Base-by-base conservation (phyloP, 2,888 invertebrate species). In the Ptychoptera albimana region DNA sequence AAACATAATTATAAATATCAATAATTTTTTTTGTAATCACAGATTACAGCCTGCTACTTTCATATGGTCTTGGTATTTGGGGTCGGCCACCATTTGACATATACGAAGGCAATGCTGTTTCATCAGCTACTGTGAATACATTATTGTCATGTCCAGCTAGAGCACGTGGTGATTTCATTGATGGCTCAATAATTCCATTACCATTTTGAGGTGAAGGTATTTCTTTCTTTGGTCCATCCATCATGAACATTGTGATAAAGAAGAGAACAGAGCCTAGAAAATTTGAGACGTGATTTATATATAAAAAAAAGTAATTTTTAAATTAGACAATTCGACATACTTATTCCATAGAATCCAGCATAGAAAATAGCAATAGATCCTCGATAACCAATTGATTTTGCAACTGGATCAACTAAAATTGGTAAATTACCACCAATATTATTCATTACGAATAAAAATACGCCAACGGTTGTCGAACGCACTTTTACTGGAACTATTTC, bases 381-480 rank as follows among this genome's bases (percentile, higher is more conserved):
- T 51, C 87, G 70, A 63, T 85, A 89, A 8, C 87, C 86, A 47
- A 87, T 79, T 2, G 74, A 71, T 61, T 83, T 82, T 43, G 86
- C 77, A 2, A 88, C 78, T 0, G 88, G 88, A 61, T 88, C 87
- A 2, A 89, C 85, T 8, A 87, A 69, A 55, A 89, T 87, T 29
- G 89, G 89, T 54, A 89, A 68, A 64, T 89, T 89, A 32, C 89
- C 89, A 7, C 89, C 89, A 48, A 89, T 77, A 66, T 89, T 91
- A 69, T 89, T 89, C 85, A 89, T 89, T 2, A 89, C 85, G 64
- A 91, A 91, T 35, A 89, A 71, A 60, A 89, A 89, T 31, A 88
- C 75, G 0, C 88, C 89, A 11, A 89, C 79, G 0, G 86, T 83
- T 35, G 87, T 86, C 5, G 88, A 88, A 39, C 89, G 73, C 11